Conservation (phyloP, 2,888 invertebrate genomes). For the Epicampocera succincta region DNA sequence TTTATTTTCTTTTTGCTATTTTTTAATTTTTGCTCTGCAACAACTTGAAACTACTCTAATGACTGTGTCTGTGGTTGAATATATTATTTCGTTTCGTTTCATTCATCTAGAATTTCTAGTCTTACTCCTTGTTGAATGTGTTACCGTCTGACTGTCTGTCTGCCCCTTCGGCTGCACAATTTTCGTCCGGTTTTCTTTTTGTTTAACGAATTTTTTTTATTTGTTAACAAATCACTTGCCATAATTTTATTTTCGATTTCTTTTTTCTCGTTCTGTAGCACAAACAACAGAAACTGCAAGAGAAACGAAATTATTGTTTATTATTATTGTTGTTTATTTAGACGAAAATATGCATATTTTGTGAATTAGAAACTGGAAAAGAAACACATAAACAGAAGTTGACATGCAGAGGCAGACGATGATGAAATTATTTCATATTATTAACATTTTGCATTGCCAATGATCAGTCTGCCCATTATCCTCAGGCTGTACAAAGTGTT, state of each 20-base stretch:
- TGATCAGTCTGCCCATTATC: no score
- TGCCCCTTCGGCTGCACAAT: constrained; percentile 28
- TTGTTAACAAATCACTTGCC: constrained; percentile 60
- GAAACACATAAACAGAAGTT: not conserved
- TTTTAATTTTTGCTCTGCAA: not conserved
- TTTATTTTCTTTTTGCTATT: not conserved
- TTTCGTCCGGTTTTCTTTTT: constrained; percentile 16
- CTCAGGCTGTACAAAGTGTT: no score
- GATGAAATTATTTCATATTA: constrained; percentile 18
- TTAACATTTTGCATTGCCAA: no score
- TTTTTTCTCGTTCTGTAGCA: constrained; percentile 33
- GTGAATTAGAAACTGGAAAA: constrained; percentile 5
- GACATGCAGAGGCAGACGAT: not conserved
- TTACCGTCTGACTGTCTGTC: constrained; percentile 23
- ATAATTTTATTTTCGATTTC: constrained; percentile 59
- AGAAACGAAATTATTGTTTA: constrained; percentile 55
- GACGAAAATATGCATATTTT: constrained; percentile 47
- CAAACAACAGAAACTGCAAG: constrained; percentile 7
- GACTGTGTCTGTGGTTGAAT: constrained; percentile 51
- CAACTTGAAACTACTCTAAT: constrained; percentile 21
- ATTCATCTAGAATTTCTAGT: constrained; percentile 25
- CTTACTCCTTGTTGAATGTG: not conserved
- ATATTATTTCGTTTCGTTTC: constrained; percentile 46
- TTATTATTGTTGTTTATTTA: constrained; percentile 51
- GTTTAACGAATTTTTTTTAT: constrained; percentile 13